Base-by-base conservation (phyloP, 1,140 invertebrate species). In the Archegozetes longisetosus region DNA sequence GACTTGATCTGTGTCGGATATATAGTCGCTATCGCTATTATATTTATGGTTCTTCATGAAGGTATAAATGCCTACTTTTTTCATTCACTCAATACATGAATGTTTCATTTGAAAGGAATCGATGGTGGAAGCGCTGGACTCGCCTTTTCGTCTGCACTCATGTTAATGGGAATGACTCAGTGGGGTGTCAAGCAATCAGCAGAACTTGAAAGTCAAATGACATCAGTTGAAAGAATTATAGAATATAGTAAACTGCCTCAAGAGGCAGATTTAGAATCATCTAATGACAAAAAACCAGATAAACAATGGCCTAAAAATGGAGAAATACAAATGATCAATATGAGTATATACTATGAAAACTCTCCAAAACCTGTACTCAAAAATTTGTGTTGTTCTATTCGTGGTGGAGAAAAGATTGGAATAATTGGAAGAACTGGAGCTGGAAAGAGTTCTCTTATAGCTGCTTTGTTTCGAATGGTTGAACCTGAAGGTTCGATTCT, bases 201-300 rank as follows among this genome's bases (percentile, higher is more conserved):
- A 0, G 86, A 90, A 70, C 81, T 85, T 2, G 78, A 90, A 64
- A 83, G 83, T 55, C 79, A 88, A 68, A 84, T 91, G 80, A 86
- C 85, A 1, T 83, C 84, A 29, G 84, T 89, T 13, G 86, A 91
- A 68, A 74, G 86, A 46, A 79, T 89, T 1, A 66, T 87, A 2
- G 85, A 90, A 66, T 91, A 89, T 68, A 80, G 79, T 0, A 74
- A 78, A 46, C 71, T 89, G 1, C 77, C 82, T 49, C 70, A 82
- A 20, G 85, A 87, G 71, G 25, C 74, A 1, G 73, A 67, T 65
- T 65, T 73, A 6, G 70, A 71, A 24, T 68, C 67, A 26, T 6
- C 4, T n/a, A 25, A 23, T 25, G 68, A 13, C 66, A 72, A 9
- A 69, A 78, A 78, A 2, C 80, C 81, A 70, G 81, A 81, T 56